A percentile compares a stretch with the other conserved stretches of the same genome.
Conservation (phyloP, 35 echinoderm and acorn worm genomes). For the Apostichopus japonicus region DNA sequence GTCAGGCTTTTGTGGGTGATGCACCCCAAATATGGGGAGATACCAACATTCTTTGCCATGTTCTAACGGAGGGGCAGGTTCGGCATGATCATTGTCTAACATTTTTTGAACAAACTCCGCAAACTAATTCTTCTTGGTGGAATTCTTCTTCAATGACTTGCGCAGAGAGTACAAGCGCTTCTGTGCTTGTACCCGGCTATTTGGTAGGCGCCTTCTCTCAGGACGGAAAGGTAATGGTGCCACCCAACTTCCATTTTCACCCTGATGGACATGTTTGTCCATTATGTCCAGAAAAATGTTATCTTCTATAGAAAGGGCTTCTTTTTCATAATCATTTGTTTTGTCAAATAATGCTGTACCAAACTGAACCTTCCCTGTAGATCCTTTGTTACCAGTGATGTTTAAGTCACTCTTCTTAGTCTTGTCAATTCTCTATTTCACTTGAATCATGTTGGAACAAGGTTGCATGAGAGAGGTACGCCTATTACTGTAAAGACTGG, state of each 20-base stretch:
- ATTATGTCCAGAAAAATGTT: conserved; percentile 30
- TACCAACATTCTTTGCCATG: conserved; percentile 18
- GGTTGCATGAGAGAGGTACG: no score
- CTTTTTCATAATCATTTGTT: no score
- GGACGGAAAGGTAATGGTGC: conserved; percentile 62
- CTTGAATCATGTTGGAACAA: no score
- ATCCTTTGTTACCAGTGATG: background rate
- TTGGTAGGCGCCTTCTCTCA: no score
- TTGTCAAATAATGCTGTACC: background rate
- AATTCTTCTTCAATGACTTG: conserved; percentile 27
- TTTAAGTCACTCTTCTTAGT: background rate
- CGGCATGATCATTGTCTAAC: no score
- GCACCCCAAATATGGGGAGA: no score
- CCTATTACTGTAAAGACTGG: no score
- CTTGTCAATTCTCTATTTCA: conserved; percentile 31
- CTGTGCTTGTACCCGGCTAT: no score
- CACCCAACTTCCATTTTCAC: conserved; percentile 48
- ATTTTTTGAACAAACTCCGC: no score
- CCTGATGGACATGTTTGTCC: conserved; percentile 23
- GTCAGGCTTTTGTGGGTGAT: no score
- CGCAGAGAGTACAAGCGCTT: no score
- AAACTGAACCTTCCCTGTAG: background rate
- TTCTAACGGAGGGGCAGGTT: no score
- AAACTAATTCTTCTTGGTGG: conserved; percentile 33
- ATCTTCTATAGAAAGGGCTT: conserved; percentile 47